A percentile compares a stretch with the other conserved stretches of the same genome.
phyloP scores from a whole-genome alignment of 2,888 invertebrate species.

The Agelastica alni region DNA sequence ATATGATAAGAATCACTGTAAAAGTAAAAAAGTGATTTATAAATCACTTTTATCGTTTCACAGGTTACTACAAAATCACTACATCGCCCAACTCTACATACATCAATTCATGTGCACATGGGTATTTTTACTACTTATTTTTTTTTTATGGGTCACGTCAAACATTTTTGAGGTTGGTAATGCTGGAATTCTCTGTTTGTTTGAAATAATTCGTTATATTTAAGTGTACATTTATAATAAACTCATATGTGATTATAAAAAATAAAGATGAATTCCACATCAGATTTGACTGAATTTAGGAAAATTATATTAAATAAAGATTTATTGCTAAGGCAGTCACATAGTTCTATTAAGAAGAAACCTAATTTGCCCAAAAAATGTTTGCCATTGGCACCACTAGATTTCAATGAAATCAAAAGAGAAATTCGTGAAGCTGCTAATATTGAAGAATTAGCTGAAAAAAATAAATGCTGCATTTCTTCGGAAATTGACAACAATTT shows the following conservation, averaged over 20 bases:
- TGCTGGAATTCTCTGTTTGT: neutral
- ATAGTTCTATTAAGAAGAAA: constrained; percentile 22
- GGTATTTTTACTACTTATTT: no score
- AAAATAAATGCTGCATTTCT: no score
- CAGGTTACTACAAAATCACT: no score
- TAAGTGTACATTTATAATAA: neutral
- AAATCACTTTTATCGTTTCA: no score
- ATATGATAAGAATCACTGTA: no score
- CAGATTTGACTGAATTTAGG: constrained; percentile 20
- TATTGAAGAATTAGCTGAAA: neutral
- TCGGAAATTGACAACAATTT: no score
- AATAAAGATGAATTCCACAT: constrained; percentile 22
- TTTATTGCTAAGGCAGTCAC: constrained; percentile 5
- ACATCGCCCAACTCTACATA: no score
- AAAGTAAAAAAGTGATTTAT: no score
- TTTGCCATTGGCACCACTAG: constrained; percentile 24
- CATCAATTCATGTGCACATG: no score
- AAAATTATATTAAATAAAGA: constrained; percentile 13
- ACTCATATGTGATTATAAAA: neutral
- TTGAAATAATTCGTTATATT: constrained; percentile 7
- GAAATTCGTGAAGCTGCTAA: constrained; percentile 24
- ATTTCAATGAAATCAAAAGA: constrained; percentile 27
- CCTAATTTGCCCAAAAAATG: constrained; percentile 17
- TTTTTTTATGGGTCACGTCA: no score
- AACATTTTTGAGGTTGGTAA: neutral